phyloP scores from a whole-genome alignment of 2,888 invertebrate genomes.

The Siphonodentalium dalli region DNA sequence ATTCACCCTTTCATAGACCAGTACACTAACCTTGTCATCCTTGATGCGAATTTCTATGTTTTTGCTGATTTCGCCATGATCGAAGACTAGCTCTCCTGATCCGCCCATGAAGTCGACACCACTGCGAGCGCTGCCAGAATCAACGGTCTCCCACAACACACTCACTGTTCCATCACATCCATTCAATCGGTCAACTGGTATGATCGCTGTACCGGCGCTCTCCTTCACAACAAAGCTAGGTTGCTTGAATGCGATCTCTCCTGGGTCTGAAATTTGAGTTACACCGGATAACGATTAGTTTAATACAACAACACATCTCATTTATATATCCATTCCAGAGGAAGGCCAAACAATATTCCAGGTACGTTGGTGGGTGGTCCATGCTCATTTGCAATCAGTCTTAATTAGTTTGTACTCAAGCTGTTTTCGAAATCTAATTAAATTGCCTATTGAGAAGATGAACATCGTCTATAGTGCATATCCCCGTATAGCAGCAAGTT shows the following conservation, averaged over 20 bases:
- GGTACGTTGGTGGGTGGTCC: too few relatives aligned
- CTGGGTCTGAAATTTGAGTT: slow-evolving; percentile 66
- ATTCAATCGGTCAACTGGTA: slow-evolving; percentile 67
- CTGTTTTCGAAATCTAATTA: too few relatives aligned
- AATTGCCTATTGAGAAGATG: too few relatives aligned
- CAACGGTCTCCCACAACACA: slow-evolving; percentile 69
- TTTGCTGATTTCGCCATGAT: slow-evolving; percentile 66
- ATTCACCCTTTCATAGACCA: too few relatives aligned
- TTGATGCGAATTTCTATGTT: slow-evolving; percentile 70
- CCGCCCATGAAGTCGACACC: slow-evolving; percentile 69
- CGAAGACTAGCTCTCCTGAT: slow-evolving; percentile 66
- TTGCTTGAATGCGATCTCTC: slow-evolving; percentile 68
- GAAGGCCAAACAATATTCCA: too few relatives aligned
- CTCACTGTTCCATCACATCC: slow-evolving; percentile 69
- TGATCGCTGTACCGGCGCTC: slow-evolving; percentile 67
- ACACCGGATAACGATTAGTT: not conserved
- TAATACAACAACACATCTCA: not conserved
- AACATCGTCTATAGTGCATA: too few relatives aligned
- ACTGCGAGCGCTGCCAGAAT: slow-evolving; percentile 69
- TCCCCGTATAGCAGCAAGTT: too few relatives aligned
- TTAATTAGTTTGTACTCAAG: too few relatives aligned
- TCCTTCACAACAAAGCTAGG: slow-evolving; percentile 70
- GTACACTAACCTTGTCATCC: slow-evolving; percentile 66
- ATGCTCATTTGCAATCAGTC: too few relatives aligned
- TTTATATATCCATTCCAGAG: too few relatives aligned